Conservation (phyloP, 92 coral and sea anemone genomes). For the Micromussa lordhowensis region DNA sequence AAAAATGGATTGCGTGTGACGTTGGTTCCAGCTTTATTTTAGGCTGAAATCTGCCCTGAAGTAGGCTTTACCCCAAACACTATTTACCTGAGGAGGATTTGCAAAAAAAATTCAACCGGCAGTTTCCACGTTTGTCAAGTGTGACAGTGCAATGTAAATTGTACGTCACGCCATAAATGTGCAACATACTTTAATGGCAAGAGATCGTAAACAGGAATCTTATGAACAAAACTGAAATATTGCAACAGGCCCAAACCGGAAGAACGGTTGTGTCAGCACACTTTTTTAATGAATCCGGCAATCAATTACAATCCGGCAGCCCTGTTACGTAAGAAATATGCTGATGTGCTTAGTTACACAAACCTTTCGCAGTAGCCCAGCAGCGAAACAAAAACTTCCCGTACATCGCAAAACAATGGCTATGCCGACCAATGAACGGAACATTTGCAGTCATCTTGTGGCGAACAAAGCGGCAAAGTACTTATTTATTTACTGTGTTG, state of each 20-base stretch:
- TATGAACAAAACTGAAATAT: not conserved
- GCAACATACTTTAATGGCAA: not conserved
- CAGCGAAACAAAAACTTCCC: slow-evolving; percentile 53
- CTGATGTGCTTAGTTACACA: slow-evolving; percentile 53
- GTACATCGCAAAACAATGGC: slow-evolving; percentile 12
- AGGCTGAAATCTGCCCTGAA: no score
- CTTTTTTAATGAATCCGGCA: not conserved
- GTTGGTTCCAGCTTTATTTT: not conserved
- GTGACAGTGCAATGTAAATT: not conserved
- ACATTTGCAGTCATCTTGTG: slow-evolving; percentile 26
- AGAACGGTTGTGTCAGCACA: not conserved
- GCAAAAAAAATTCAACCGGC: not conserved
- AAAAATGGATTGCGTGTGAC: not conserved
- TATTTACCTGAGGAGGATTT: not conserved
- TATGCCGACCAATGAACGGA: not conserved
- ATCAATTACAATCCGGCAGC: no score
- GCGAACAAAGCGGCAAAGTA: slow-evolving; percentile 32
- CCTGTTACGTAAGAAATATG: not conserved
- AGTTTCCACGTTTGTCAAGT: not conserved
- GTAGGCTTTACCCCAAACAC: no score
- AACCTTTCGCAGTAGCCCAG: slow-evolving; percentile 53
- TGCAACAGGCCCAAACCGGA: not conserved
- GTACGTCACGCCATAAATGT: slow-evolving; percentile 2
- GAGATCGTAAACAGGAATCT: slow-evolving; percentile 11
- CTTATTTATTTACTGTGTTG: slow-evolving; percentile 78